phyloP scores from a whole-genome alignment of 2,113 vertebrate genomes.

The Dryoscopus gambensis region DNA sequence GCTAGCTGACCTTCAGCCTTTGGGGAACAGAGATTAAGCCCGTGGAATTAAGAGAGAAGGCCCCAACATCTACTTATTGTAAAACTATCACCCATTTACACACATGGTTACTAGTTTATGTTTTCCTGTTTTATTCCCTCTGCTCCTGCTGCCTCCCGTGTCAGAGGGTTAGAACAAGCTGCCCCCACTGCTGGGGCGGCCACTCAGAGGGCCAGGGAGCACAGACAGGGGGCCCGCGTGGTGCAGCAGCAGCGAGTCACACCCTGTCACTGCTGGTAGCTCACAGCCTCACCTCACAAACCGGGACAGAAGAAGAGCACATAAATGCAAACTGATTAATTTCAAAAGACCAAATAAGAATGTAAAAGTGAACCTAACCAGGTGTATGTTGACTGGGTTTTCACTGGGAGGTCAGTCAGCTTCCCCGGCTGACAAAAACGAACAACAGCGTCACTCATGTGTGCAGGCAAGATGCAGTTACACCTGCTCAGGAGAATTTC shows the following conservation, averaged over 20 bases:
- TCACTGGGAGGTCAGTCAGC: background rate
- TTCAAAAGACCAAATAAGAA: background rate
- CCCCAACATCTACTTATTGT: background rate
- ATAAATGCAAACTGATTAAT: background rate
- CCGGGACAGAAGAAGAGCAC: background rate
- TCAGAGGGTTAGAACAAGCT: background rate
- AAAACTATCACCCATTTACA: background rate
- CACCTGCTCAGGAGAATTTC: background rate
- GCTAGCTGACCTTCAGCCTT: background rate
- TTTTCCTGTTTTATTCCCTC: background rate
- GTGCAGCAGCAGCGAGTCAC: fast-evolving
- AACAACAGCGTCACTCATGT: fast-evolving
- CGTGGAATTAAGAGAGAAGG: fast-evolving
- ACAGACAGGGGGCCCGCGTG: fast-evolving
- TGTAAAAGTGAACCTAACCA: background rate
- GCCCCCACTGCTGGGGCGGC: background rate
- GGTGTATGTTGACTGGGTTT: background rate
- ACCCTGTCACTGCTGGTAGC: background rate
- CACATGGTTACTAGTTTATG: background rate
- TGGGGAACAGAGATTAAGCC: background rate
- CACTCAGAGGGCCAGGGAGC: fast-evolving
- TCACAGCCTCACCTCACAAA: background rate
- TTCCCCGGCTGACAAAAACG: background rate
- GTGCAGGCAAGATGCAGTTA: background rate
- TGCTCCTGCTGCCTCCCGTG: background rate